Conservation (phyloP, 2,888 invertebrate genomes). For the Catocala nupta region DNA sequence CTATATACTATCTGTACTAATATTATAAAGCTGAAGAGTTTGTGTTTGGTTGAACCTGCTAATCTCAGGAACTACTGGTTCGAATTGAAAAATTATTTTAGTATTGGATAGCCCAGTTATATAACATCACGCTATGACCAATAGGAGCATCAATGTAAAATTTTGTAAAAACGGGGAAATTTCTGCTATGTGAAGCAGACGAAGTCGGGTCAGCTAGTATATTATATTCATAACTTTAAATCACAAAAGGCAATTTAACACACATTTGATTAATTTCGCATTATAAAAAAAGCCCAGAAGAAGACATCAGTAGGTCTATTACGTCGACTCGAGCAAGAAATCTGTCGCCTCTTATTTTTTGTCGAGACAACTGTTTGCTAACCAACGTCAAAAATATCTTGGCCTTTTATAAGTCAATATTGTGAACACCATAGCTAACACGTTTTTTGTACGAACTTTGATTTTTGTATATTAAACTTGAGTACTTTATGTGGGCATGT, state of each 20-base stretch:
- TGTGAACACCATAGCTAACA: constrained; percentile 49
- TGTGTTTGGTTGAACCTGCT: too few species aligned
- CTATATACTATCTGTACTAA: too few species aligned
- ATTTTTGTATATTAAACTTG: constrained; percentile 34
- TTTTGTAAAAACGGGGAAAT: too few species aligned
- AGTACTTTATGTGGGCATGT: constrained; percentile 41
- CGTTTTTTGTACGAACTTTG: constrained; percentile 47
- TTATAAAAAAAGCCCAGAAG: constrained; percentile 13
- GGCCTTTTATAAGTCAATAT: constrained; percentile 46
- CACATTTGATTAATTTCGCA: constrained; percentile 1
- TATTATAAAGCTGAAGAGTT: too few species aligned
- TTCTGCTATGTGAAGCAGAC: too few species aligned
- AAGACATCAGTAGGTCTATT: constrained; percentile 12
- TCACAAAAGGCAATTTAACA: background rate
- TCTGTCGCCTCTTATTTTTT: constrained; percentile 39
- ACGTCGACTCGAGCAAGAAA: constrained; percentile 40
- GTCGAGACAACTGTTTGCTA: constrained; percentile 43
- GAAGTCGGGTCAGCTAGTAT: too few species aligned
- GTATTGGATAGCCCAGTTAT: too few species aligned
- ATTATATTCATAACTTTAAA: background rate
- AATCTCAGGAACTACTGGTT: too few species aligned
- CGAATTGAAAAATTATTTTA: too few species aligned
- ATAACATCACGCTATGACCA: too few species aligned
- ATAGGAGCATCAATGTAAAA: too few species aligned
- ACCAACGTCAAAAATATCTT: constrained; percentile 33